phyloP scores from a whole-genome alignment of 1,140 invertebrate genomes.

The Anagrus nilaparvatae region DNA sequence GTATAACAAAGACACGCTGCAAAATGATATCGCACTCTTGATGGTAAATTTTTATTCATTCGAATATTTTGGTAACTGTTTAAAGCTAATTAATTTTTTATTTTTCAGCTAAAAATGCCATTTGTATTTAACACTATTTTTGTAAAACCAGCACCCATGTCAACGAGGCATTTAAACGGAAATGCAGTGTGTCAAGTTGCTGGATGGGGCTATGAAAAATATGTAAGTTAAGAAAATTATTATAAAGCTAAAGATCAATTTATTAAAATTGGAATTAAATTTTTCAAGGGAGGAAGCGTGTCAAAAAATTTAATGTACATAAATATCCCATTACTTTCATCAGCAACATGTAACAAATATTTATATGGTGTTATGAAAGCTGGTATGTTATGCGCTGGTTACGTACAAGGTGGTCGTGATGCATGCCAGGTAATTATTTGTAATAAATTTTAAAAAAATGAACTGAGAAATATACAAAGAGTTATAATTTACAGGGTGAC shows the following conservation, averaged over 20 bases:
- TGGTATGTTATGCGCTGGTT: constrained; percentile 14
- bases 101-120: constrained; percentile 7
- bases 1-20: background rate
- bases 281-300: too few species aligned
- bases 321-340: too few species aligned
- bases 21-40: constrained; percentile 8
- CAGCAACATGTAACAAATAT: too few species aligned
- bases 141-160: background rate
- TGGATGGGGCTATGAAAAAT: constrained; percentile 13
- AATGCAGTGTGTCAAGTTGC: constrained; percentile 10
- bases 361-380: too few species aligned
- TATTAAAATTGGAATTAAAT: too few species aligned
- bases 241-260: too few species aligned
- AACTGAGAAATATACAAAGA: too few species aligned
- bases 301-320: too few species aligned
- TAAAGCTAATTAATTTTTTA: background rate
- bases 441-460: too few species aligned
- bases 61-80: too few species aligned
- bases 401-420: constrained; percentile 12
- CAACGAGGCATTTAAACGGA: background rate
- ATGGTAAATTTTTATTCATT: constrained; percentile 1
- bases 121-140: background rate
- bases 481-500: constrained; percentile 17
- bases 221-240: too few species aligned
- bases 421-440: constrained; percentile 16